phyloP scores from a whole-genome alignment of 2,888 invertebrate species.

The Cartodere bifasciata region DNA sequence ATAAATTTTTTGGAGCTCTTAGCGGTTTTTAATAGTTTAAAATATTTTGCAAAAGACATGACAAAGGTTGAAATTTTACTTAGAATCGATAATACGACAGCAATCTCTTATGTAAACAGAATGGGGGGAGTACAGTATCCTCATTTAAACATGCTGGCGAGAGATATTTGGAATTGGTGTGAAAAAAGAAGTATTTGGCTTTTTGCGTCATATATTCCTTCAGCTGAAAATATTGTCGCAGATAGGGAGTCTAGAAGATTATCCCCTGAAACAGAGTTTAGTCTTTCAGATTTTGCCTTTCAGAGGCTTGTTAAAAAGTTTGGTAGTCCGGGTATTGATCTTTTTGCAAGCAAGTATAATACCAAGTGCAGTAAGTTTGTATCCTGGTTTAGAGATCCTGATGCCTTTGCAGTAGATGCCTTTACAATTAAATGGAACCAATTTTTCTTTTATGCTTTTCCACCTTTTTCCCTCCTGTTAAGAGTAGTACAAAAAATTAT shows the following conservation, averaged over 20 bases:
- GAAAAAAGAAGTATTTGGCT: constrained; percentile 15
- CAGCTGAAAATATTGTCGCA: constrained; percentile 15
- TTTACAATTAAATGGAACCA: constrained; percentile 14
- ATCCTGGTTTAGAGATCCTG: constrained; percentile 15
- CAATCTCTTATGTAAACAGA: constrained; percentile 15
- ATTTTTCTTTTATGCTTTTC: constrained; percentile 15
- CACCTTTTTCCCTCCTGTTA: constrained; percentile 8
- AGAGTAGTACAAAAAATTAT: constrained; percentile 9
- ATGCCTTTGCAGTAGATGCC: constrained; percentile 13
- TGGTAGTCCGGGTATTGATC: constrained; percentile 12
- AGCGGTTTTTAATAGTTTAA: constrained; percentile 13
- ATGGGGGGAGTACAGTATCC: constrained; percentile 15
- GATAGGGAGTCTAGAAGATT: constrained; percentile 12
- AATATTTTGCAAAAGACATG: constrained; percentile 13
- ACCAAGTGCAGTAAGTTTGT: constrained; percentile 13
- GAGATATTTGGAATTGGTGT: constrained; percentile 17
- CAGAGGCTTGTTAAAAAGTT: constrained; percentile 6
- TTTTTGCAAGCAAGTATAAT: constrained; percentile 13
- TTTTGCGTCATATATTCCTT: constrained; percentile 16
- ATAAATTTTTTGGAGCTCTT: constrained; percentile 16
- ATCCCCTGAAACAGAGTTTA: constrained; percentile 12
- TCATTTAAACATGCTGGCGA: constrained; percentile 14
- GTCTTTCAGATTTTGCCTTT: constrained; percentile 10
- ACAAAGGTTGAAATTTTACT: not conserved
- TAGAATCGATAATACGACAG: constrained; percentile 13